A percentile compares a stretch with the other conserved stretches of the same genome.
phyloP scores from a whole-genome alignment of 2,113 vertebrate species.

The Phainopepla nitens region DNA sequence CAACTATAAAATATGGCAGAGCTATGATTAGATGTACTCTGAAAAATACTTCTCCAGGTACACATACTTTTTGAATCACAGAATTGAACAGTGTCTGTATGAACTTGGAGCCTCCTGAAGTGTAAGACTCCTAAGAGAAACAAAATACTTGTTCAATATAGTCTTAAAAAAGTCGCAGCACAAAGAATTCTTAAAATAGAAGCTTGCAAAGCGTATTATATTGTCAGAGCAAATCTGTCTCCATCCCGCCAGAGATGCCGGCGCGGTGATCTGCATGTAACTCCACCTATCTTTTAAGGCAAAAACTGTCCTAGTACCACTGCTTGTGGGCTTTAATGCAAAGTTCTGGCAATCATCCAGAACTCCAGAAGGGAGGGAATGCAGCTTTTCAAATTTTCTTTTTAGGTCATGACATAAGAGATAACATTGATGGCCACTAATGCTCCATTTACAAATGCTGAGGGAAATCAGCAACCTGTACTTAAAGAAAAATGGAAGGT shows the following conservation, averaged over 20 bases:
- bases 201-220: slow-evolving; percentile 22
- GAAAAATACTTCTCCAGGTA: background rate
- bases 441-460: background rate
- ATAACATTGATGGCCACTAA: background rate
- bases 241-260: background rate
- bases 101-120: background rate
- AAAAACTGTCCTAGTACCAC: background rate
- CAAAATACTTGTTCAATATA: background rate
- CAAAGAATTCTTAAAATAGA: slow-evolving; percentile 57
- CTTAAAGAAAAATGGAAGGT: background rate
- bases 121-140: background rate
- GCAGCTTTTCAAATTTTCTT: background rate
- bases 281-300: slow-evolving; percentile 14
- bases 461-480: background rate
- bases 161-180: background rate
- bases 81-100: background rate
- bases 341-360: slow-evolving; percentile 9
- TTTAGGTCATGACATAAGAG: slow-evolving; percentile 15
- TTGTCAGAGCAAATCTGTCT: slow-evolving; percentile 48
- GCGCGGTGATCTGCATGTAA: background rate
- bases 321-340: background rate
- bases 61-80: fast-evolving
- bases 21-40: background rate
- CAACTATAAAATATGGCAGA: background rate
- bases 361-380: background rate